Evolutionary conservation across 2,797 vertebrate species (phyloP).

Genomic region (Typhlichthys subterraneus): DNA sequence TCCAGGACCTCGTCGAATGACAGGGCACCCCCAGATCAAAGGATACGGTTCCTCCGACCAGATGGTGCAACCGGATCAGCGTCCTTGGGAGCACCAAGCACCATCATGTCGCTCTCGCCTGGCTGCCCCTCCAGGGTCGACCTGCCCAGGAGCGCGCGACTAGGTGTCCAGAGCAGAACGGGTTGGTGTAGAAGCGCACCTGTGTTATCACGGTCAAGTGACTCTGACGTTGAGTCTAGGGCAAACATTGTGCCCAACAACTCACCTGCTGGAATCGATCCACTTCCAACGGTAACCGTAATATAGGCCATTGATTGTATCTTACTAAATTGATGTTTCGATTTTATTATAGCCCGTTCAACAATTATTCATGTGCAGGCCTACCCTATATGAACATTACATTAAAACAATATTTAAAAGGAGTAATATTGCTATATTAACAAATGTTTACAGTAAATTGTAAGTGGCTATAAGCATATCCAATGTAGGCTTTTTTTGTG

Average conservation of each 20-base stretch:
- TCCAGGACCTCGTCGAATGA: constrained; percentile 73
- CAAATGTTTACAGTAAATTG: too few relatives aligned
- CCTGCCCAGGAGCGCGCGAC: constrained; percentile 26
- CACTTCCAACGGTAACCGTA: constrained; percentile 2
- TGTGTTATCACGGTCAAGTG: constrained; percentile 62
- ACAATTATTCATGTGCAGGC: too few relatives aligned
- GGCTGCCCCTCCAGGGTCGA: constrained; percentile 35
- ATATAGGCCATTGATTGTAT: too few relatives aligned
- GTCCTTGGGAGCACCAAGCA: constrained; percentile 68
- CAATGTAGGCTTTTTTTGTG: too few relatives aligned
- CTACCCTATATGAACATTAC: too few relatives aligned
- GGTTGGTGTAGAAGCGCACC: constrained; percentile 67
- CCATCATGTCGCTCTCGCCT: constrained; percentile 48
- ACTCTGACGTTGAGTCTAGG: constrained; percentile 69
- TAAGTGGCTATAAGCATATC: too few relatives aligned
- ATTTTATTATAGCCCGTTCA: too few relatives aligned
- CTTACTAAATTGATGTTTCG: too few relatives aligned
- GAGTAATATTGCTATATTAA: too few relatives aligned
- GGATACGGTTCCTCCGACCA: constrained; percentile 60
- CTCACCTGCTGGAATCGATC: constrained; percentile 63
- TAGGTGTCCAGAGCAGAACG: constrained; percentile 1
- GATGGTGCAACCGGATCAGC: constrained; percentile 69
- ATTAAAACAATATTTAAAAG: too few relatives aligned
- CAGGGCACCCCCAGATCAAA: constrained; percentile 51
- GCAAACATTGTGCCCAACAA: constrained; percentile 77